Conservation (phyloP, 2,113 vertebrate genomes). For the Heterotilapia buettikoferi region DNA sequence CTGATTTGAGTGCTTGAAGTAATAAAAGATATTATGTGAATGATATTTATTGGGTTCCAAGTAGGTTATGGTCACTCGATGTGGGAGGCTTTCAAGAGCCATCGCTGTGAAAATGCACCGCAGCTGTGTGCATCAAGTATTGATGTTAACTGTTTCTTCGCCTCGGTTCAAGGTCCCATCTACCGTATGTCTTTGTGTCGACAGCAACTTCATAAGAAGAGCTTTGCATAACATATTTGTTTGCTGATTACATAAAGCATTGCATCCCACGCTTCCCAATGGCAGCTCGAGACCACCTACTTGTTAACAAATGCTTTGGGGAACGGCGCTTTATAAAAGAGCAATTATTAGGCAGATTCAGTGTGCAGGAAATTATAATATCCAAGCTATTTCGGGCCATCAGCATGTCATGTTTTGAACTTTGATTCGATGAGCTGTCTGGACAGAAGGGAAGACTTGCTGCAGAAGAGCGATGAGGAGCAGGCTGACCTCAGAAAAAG, state of each 20-base stretch:
- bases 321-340: slow-evolving; percentile 7
- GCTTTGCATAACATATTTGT: slow-evolving; percentile 49
- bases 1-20: slow-evolving; percentile 1
- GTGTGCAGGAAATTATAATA: neutral
- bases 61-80: slow-evolving; percentile 20
- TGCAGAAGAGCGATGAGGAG: slow-evolving; percentile 5
- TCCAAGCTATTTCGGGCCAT: neutral
- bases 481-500: slow-evolving; percentile 55
- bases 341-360: neutral
- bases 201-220: slow-evolving; percentile 37
- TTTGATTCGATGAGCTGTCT: neutral
- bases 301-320: slow-evolving; percentile 20
- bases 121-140: neutral
- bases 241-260: slow-evolving; percentile 47
- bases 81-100: slow-evolving; percentile 38
- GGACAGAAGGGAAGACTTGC: neutral
- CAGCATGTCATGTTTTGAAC: neutral
- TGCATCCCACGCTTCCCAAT: slow-evolving; percentile 37
- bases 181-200: slow-evolving; percentile 8
- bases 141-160: neutral
- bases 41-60: neutral
- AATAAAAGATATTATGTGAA: slow-evolving; percentile 26
- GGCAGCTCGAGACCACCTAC: slow-evolving; percentile 40
- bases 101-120: neutral
- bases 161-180: slow-evolving; percentile 20